phyloP scores from a whole-genome alignment of 2,797 vertebrate genomes.

The Enoplosus armatus region DNA sequence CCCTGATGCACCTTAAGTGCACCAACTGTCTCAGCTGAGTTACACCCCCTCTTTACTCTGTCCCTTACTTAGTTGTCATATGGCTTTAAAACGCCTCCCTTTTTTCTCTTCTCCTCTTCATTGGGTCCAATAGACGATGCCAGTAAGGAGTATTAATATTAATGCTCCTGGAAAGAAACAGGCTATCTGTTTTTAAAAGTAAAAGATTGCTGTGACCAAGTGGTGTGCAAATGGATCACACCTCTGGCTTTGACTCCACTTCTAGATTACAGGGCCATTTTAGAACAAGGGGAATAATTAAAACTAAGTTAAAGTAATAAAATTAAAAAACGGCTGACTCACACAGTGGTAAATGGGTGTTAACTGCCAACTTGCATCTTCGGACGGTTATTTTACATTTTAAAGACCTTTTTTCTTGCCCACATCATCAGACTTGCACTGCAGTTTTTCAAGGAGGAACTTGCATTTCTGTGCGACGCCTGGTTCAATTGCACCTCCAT shows the following conservation, averaged over 20 bases:
- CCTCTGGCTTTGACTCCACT: slow-evolving; percentile 43
- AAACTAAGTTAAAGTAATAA: slow-evolving; percentile 70
- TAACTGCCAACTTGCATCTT: slow-evolving; percentile 68
- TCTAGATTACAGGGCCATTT: slow-evolving; percentile 55
- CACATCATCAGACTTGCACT: slow-evolving; percentile 61
- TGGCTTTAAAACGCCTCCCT: slow-evolving; percentile 8
- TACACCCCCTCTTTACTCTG: background rate
- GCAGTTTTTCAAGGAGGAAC: slow-evolving; percentile 34
- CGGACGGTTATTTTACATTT: slow-evolving; percentile 71
- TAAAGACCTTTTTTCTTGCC: slow-evolving; percentile 67
- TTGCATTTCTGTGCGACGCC: slow-evolving; percentile 26
- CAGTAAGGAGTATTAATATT: slow-evolving; percentile 31
- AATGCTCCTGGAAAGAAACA: slow-evolving; percentile 33
- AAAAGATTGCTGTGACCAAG: slow-evolving; percentile 37
- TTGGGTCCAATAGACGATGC: background rate
- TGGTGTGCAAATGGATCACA: slow-evolving; percentile 39
- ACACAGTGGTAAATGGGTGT: slow-evolving; percentile 55
- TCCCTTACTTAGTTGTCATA: background rate
- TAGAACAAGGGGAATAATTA: slow-evolving; percentile 68
- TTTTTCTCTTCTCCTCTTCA: background rate
- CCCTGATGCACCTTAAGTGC: slow-evolving; percentile 24
- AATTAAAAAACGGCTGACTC: slow-evolving; percentile 76
- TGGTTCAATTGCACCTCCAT: slow-evolving; percentile 41
- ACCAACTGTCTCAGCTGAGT: slow-evolving; percentile 16
- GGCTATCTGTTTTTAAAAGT: slow-evolving; percentile 24